phyloP scores from a whole-genome alignment of 2,797 vertebrate species.

The Pteropus rufus region DNA sequence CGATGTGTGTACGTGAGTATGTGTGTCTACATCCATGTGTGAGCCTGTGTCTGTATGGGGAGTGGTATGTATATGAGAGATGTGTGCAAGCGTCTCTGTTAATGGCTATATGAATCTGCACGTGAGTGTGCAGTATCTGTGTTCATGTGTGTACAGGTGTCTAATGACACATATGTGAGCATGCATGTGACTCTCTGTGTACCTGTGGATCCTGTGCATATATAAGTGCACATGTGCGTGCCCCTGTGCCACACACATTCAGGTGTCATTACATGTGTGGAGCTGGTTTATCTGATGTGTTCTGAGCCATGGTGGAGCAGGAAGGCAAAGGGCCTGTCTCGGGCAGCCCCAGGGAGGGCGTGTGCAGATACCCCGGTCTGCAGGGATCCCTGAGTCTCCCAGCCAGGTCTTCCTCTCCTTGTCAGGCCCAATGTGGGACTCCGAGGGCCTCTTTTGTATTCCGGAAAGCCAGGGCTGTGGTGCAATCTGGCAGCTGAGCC shows the following conservation, averaged over 20 bases:
- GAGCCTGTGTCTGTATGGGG: fast-evolving
- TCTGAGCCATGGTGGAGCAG: neutral
- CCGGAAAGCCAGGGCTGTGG: slow-evolving; percentile 51
- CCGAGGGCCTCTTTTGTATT: neutral
- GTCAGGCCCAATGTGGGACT: neutral
- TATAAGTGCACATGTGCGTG: fast-evolving
- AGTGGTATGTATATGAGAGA: neutral
- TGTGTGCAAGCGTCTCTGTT: neutral
- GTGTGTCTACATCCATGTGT: fast-evolving
- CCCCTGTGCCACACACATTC: neutral
- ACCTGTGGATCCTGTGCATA: neutral
- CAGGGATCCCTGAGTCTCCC: neutral
- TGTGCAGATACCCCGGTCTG: neutral
- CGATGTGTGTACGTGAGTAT: neutral
- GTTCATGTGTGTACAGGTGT: fast-evolving
- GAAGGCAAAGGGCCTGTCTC: neutral
- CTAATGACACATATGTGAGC: neutral
- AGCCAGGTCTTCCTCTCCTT: neutral
- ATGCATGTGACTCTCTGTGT: fast-evolving
- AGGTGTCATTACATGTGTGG: neutral
- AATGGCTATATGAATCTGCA: too few species aligned
- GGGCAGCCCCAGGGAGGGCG: neutral
- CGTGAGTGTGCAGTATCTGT: neutral
- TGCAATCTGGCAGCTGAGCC: slow-evolving; percentile 67
- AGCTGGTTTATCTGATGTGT: neutral